These are phyloP conservation scores for Scytalopus superciliaris DNA, from an alignment of 2,113 vertebrate species.

Conservation along the genomic window DNA sequence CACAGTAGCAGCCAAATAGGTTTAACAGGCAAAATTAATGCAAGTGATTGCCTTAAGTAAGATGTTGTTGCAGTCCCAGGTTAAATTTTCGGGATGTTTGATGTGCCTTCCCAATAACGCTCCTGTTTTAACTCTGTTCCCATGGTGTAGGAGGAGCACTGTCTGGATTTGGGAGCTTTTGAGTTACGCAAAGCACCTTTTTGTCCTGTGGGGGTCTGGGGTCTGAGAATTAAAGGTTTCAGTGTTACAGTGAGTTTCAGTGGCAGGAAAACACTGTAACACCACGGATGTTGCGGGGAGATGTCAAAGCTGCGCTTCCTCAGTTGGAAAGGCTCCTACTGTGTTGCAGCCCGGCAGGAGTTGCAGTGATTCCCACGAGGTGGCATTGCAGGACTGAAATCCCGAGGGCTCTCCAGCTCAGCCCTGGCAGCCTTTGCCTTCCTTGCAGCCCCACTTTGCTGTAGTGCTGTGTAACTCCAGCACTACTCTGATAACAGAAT, in stretches of 20 bases:
- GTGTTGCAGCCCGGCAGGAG: rapidly evolving
- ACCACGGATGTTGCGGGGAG: rapidly evolving
- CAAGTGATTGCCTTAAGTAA: background rate
- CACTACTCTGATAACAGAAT: rapidly evolving
- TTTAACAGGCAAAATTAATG: background rate
- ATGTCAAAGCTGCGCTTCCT: rapidly evolving
- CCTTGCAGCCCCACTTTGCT: background rate
- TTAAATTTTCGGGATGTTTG: background rate
- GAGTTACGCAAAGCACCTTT: background rate
- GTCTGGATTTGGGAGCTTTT: background rate
- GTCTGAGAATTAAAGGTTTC: background rate
- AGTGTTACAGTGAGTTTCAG: rapidly evolving
- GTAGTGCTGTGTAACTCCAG: rapidly evolving
- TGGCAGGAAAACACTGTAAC: background rate
- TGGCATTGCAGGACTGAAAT: slow-evolving; percentile 40
- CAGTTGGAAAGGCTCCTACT: background rate
- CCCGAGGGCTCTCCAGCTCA: background rate
- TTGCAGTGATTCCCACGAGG: slow-evolving; percentile 51
- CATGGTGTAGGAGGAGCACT: rapidly evolving
- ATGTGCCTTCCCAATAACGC: rapidly evolving
- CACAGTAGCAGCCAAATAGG: background rate
- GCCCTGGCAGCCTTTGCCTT: background rate
- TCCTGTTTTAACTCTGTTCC: background rate
- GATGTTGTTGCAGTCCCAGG: background rate
- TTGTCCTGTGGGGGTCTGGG: background rate